These are phyloP conservation scores for Chymomyza costata DNA, from an alignment of 1,140 invertebrate genomes.

Conservation along the genomic window DNA sequence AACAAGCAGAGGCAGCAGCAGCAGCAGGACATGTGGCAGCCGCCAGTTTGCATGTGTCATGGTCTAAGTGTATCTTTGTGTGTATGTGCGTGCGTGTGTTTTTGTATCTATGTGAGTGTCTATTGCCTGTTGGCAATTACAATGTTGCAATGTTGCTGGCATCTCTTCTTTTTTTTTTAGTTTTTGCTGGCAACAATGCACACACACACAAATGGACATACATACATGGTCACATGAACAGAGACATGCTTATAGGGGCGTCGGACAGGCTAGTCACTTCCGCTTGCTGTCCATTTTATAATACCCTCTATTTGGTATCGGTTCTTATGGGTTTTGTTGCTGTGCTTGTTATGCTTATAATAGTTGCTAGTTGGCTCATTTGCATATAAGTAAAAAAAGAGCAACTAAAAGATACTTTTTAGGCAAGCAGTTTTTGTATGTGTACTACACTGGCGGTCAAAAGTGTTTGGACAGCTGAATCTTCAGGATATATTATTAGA, in stretches of 20 bases:
- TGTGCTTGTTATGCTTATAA: too few relatives aligned
- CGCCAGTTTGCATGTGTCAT: constrained; percentile 33
- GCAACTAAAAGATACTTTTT: too few relatives aligned
- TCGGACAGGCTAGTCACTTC: constrained; percentile 45
- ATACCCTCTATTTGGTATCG: constrained; percentile 36
- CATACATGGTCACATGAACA: background rate
- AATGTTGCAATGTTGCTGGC: constrained; percentile 63
- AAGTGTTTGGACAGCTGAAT: too few relatives aligned
- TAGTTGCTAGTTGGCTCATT: constrained; percentile 48
- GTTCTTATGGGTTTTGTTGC: constrained; percentile 33
- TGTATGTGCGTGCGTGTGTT: background rate
- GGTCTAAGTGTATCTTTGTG: constrained; percentile 3
- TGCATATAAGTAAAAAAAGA: too few relatives aligned
- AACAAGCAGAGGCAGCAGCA: too few relatives aligned
- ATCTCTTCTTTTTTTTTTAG: constrained; percentile 13
- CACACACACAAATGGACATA: constrained; percentile 1
- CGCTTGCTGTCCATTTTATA: constrained; percentile 43
- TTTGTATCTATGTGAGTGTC: background rate
- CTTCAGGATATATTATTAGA: too few relatives aligned
- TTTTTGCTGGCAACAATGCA: constrained; percentile 25
- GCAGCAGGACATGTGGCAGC: constrained; percentile 56
- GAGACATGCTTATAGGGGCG: constrained; percentile 8
- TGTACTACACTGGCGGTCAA: too few relatives aligned
- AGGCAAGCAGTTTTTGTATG: too few relatives aligned
- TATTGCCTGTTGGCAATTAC: constrained; percentile 66